Base-by-base conservation (phyloP, 23 tunicate genomes). In the Styela clava region DNA sequence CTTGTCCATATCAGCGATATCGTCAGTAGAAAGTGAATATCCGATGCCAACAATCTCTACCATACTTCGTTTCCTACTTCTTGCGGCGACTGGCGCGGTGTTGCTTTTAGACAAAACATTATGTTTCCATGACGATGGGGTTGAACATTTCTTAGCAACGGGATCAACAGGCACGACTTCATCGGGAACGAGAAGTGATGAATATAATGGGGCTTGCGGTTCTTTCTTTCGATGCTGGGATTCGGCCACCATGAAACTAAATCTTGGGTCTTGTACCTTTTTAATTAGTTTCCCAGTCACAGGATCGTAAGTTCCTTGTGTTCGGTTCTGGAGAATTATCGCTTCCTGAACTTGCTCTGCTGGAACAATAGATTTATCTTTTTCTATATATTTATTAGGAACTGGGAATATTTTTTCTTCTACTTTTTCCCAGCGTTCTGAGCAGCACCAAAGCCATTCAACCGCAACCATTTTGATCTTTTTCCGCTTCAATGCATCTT, bases 361-460 rank as follows among this genome's bases (percentile, higher is more conserved):
- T 28, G 77, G 77, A 27, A 3, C 31, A 27, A 7, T 5, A 3
- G 70, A 65, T 24, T 65, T 65, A 24, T 24, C 30, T 27, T 65
- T 27, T 30, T 71, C 77, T 3, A 71, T 34, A 21, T 16, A 22
- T n/a, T 52, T 52, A 61, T 63, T 71, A 16, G 97, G 90, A 72
- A 91, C 78, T 2, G 97, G 97, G 67, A 86, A 91, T 67, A 86
- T 56, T 37, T 64, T 68, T 64, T 91, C 97, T 1, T 68, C 61
- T 1, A 91, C 87, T 73, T 36, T 82, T 26, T 91, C 87, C 97
- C 97, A 91, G 32, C 89, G 78, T 71, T 91, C 97, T 34, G 97
- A 86, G 64, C 97, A 91, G 33, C 84, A 65, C 91, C 87, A 86
- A 21, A 91, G 78, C 97, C 97, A 91, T 7, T 86, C 90, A 37